Conservation (phyloP, 1,140 invertebrate genomes). For the Drosophila asahinai region DNA sequence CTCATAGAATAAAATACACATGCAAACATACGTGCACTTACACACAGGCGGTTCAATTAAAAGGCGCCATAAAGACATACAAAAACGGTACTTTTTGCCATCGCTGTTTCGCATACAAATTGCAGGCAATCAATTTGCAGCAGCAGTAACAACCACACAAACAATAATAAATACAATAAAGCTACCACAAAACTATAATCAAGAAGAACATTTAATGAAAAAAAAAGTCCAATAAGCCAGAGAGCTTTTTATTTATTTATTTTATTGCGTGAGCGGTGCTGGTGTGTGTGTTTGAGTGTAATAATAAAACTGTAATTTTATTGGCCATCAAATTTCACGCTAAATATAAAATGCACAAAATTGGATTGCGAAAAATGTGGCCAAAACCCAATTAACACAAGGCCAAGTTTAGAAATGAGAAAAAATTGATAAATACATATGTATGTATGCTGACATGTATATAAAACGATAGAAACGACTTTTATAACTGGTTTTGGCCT, state of each 20-base stretch:
- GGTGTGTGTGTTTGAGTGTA: constrained; percentile 16
- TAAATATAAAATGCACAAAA: constrained; percentile 28
- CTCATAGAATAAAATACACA: background rate
- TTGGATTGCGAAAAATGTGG: constrained; percentile 27
- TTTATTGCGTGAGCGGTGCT: constrained; percentile 23
- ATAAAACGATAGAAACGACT: constrained; percentile 37
- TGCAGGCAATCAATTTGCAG: constrained; percentile 73
- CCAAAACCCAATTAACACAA: constrained; percentile 10
- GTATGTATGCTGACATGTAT: background rate
- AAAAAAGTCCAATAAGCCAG: constrained; percentile 48
- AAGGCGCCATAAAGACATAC: constrained; percentile 59
- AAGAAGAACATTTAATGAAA: constrained; percentile 46
- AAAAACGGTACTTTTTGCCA: constrained; percentile 63
- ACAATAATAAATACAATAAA: constrained; percentile 32
- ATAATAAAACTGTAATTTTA: constrained; percentile 42
- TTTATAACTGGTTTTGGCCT: constrained; percentile 37
- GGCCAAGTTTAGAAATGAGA: constrained; percentile 1
- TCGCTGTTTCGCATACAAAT: constrained; percentile 66
- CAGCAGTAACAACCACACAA: constrained; percentile 36
- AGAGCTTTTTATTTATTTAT: constrained; percentile 60
- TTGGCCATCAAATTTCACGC: constrained; percentile 49
- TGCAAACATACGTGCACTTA: no score
- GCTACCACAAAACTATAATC: constrained; percentile 32
- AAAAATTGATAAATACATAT: background rate
- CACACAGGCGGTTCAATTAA: constrained; percentile 56